These are phyloP conservation scores for Laothoe populi DNA, from an alignment of 2,888 invertebrate species.

Conservation along the genomic window DNA sequence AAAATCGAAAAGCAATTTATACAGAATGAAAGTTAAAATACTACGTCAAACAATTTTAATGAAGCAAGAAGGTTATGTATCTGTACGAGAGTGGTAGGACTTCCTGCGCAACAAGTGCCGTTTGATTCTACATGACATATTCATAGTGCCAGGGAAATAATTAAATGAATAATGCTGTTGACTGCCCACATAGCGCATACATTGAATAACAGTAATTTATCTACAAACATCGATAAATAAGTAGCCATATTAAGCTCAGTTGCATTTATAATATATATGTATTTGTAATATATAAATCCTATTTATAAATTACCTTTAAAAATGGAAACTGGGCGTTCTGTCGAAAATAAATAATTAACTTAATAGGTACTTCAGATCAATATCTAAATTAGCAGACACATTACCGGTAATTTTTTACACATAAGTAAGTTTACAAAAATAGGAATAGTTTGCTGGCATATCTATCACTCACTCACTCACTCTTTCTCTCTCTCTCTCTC, in stretches of 20 bases:
- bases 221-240: conserved; percentile 53
- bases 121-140: conserved; percentile 50
- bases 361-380: conserved; percentile 43
- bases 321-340: conserved; percentile 81
- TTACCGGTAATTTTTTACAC: too few species aligned
- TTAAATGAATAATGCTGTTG: conserved; percentile 65
- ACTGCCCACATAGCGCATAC: conserved; percentile 68
- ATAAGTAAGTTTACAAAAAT: neutral
- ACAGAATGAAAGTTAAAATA: conserved; percentile 46
- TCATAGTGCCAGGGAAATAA: conserved; percentile 64
- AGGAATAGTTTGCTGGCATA: neutral
- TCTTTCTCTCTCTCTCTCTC: too few species aligned
- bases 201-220: conserved; percentile 54
- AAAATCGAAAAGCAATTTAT: conserved; percentile 55
- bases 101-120: conserved; percentile 53
- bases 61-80: conserved; percentile 61
- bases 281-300: conserved; percentile 55
- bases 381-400: conserved; percentile 18
- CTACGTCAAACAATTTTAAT: conserved; percentile 50
- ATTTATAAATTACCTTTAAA: conserved; percentile 81
- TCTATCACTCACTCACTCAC: too few species aligned
- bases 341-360: conserved; percentile 71
- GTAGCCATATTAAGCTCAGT: conserved; percentile 71
- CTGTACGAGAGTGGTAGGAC: conserved; percentile 45
- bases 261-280: conserved; percentile 59